Conservation (phyloP, 2,888 invertebrate genomes). For the Artemia sinica region DNA sequence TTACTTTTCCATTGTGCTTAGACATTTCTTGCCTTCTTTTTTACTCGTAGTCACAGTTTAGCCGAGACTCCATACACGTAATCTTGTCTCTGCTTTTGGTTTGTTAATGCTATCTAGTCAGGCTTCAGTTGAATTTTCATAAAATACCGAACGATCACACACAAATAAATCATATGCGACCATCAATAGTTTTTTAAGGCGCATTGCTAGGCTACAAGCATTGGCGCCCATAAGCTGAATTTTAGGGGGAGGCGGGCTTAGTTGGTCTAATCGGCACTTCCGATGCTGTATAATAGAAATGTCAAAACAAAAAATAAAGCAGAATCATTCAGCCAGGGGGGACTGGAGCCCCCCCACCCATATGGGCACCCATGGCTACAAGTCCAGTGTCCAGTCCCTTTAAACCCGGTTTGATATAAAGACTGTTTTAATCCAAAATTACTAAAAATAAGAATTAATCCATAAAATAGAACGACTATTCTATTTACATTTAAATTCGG, state of each 20-base stretch:
- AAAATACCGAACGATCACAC: not conserved
- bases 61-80: not conserved
- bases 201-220: not conserved
- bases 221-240: too few relatives aligned
- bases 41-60: not conserved
- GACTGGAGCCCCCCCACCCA: too few relatives aligned
- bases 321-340: too few relatives aligned
- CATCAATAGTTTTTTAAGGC: not conserved
- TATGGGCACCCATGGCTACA: too few relatives aligned
- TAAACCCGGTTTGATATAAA: too few relatives aligned
- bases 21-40: not conserved
- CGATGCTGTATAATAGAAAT: not conserved
- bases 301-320: not conserved
- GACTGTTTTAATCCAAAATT: too few relatives aligned
- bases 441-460: not conserved
- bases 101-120: not conserved
- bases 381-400: too few relatives aligned
- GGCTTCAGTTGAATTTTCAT: not conserved
- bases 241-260: too few relatives aligned
- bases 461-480: not conserved
- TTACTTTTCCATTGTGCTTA: not conserved
- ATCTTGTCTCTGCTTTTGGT: not conserved
- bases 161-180: not conserved
- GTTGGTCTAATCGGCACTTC: too few relatives aligned
- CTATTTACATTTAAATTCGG: not conserved